These are phyloP conservation scores for Pseudomyrmex pallidus DNA, from an alignment of 1,140 invertebrate species.

Conservation along the genomic window DNA sequence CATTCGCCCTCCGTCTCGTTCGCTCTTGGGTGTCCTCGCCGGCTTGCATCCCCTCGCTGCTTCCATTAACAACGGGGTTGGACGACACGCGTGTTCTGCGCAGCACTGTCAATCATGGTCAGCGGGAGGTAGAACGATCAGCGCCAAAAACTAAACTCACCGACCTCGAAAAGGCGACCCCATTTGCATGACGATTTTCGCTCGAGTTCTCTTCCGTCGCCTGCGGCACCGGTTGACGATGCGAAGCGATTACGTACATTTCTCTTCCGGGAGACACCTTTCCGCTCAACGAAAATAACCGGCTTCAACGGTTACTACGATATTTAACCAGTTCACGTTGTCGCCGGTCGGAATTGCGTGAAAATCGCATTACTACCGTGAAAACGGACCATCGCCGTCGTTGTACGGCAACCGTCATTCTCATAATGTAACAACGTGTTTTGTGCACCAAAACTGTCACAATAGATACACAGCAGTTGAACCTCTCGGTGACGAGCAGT, in stretches of 20 bases:
- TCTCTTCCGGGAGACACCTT: constrained; percentile 20
- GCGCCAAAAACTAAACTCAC: constrained; percentile 59
- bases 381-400: neutral
- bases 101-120: constrained; percentile 73
- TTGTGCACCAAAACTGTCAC: neutral
- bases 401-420: neutral
- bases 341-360: constrained; percentile 27
- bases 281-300: constrained; percentile 27
- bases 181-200: constrained; percentile 37
- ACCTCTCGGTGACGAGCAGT: too few relatives aligned
- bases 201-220: constrained; percentile 22
- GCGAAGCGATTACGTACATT: constrained; percentile 52
- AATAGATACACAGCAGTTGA: too few relatives aligned
- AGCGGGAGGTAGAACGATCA: constrained; percentile 48
- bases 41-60: constrained; percentile 23
- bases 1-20: neutral
- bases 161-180: constrained; percentile 14
- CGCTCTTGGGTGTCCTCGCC: constrained; percentile 37
- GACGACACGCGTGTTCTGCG: constrained; percentile 62
- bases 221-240: neutral
- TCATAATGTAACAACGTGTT: neutral
- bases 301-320: neutral
- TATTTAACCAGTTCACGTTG: constrained; percentile 7
- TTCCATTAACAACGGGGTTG: constrained; percentile 60
- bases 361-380: constrained; percentile 28